Evolutionary conservation across 37 sponge, comb jelly and placozoan species (phyloP).

Genomic region (Cliona cf. orientalis): DNA sequence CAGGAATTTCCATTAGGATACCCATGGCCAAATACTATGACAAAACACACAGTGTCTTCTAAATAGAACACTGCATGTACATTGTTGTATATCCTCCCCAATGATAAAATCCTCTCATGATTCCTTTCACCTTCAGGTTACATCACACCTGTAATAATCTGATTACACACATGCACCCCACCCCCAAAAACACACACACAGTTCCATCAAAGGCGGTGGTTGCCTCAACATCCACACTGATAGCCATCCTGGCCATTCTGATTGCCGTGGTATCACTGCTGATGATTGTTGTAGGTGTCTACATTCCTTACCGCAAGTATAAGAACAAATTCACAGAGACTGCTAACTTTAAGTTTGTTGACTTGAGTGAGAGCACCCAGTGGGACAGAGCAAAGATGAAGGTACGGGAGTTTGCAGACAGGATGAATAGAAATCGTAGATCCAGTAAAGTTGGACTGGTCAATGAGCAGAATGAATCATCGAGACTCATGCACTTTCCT

Average conservation of each 20-base stretch:
- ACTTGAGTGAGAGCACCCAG: constrained; percentile 18
- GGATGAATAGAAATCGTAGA: neutral
- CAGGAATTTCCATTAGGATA: too few species aligned
- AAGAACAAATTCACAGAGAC: constrained; percentile 61
- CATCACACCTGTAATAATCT: too few species aligned
- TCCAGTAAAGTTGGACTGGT: constrained; percentile 31
- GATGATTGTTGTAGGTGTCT: constrained; percentile 20
- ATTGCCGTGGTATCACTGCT: constrained; percentile 30
- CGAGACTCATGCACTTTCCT: neutral
- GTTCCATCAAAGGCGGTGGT: constrained; percentile 31
- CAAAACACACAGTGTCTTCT: too few species aligned
- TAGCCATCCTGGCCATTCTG: constrained; percentile 5
- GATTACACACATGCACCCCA: too few species aligned
- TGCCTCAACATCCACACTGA: constrained; percentile 13
- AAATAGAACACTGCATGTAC: too few species aligned
- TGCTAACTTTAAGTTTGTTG: constrained; percentile 56
- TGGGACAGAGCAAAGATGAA: constrained; percentile 15
- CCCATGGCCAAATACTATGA: too few species aligned
- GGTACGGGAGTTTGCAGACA: neutral
- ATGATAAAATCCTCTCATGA: too few species aligned
- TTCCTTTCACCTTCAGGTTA: too few species aligned
- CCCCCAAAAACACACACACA: too few species aligned
- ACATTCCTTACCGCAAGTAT: constrained; percentile 54
- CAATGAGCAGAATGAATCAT: neutral
- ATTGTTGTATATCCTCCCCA: too few species aligned